Evolutionary conservation across 1,140 invertebrate species (phyloP).

Genomic region (Drosophila yakuba): DNA sequence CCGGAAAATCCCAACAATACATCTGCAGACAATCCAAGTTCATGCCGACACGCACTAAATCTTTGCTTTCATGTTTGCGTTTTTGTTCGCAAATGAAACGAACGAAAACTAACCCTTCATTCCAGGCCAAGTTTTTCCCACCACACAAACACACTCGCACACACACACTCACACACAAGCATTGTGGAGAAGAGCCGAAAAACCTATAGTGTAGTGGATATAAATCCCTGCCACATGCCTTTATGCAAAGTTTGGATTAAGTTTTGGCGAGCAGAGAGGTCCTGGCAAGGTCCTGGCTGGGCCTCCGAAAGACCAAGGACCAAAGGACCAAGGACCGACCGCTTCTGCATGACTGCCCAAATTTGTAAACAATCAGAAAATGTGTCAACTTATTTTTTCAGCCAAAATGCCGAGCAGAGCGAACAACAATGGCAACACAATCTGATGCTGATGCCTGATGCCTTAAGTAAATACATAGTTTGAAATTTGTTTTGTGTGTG

Average conservation of each 20-base stretch:
- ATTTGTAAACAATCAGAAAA: conserved; percentile 83
- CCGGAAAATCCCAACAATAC: conserved; percentile 58
- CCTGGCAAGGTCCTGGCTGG: conserved; percentile 28
- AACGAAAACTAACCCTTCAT: conserved; percentile 50
- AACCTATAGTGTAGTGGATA: conserved; percentile 68
- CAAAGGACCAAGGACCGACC: conserved; percentile 40
- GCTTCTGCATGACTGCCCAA: conserved; percentile 67
- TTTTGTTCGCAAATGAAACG: conserved; percentile 57
- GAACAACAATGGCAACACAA: conserved; percentile 70
- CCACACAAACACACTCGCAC: conserved; percentile 28
- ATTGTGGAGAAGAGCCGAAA: conserved; percentile 37
- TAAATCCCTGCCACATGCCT: conserved; percentile 79
- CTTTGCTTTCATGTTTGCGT: conserved; percentile 77
- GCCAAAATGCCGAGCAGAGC: conserved; percentile 6
- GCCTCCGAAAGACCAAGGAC: conserved; percentile 13
- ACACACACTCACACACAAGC: conserved; percentile 6
- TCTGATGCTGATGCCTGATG: conserved; percentile 66
- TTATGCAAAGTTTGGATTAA: conserved; percentile 83
- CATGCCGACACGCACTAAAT: conserved; percentile 80
- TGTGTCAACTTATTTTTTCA: conserved; percentile 76
- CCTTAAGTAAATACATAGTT: conserved; percentile 80
- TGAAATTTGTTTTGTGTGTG: conserved; percentile 68
- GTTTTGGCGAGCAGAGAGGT: conserved; percentile 50
- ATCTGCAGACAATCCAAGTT: conserved; percentile 66
- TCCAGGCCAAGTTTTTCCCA: conserved; percentile 43